These are phyloP conservation scores for Epicauta chinensis DNA, from an alignment of 1,140 invertebrate genomes.

Conservation along the genomic window DNA sequence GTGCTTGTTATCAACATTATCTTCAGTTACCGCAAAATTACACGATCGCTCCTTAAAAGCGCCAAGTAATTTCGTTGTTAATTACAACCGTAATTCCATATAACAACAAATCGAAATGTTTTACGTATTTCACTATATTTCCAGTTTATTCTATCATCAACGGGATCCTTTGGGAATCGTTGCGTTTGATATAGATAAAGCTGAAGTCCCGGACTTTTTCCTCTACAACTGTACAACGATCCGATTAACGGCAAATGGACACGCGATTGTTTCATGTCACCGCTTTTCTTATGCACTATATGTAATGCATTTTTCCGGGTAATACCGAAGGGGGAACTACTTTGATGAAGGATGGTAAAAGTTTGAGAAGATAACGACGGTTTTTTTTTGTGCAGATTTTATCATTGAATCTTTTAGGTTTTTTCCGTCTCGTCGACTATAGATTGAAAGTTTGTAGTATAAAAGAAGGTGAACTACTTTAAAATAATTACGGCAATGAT, in stretches of 20 bases:
- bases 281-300: neutral
- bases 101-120: too few species aligned
- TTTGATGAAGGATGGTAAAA: too few species aligned
- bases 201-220: slow-evolving; percentile 2
- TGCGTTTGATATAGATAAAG: neutral
- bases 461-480: slow-evolving; percentile 20
- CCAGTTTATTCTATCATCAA: too few species aligned
- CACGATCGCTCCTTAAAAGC: slow-evolving; percentile 13
- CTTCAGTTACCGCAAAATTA: slow-evolving; percentile 7
- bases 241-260: slow-evolving; percentile 17
- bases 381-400: too few species aligned
- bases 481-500: slow-evolving; percentile 25
- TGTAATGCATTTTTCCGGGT: neutral
- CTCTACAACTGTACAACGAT: slow-evolving; percentile 7
- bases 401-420: too few species aligned
- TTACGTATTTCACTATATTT: too few species aligned
- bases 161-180: slow-evolving; percentile 1
- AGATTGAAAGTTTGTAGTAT: too few species aligned
- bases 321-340: slow-evolving; percentile 6
- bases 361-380: too few species aligned
- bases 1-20: slow-evolving; percentile 14
- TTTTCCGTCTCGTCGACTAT: too few species aligned
- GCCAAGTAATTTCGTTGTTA: slow-evolving; percentile 9
- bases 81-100: neutral
- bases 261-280: slow-evolving; percentile 11